Base-by-base conservation (phyloP, 2,888 invertebrate species). In the Conchocele bisecta region DNA sequence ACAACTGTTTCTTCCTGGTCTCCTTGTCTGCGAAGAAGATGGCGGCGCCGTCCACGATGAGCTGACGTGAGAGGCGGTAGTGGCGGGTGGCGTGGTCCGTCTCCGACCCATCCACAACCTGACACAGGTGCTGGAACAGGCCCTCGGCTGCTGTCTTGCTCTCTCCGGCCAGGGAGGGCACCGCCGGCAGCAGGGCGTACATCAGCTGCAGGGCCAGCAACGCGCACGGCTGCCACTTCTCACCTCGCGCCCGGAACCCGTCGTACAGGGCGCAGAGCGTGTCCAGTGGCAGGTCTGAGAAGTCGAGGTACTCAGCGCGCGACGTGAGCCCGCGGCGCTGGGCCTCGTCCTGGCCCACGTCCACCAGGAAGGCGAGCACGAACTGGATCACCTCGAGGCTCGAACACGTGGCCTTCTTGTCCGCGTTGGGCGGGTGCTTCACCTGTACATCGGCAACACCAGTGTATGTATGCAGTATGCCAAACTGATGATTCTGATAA, bases 1-100 rank as follows among this genome's bases (percentile, higher is more conserved):
- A 89, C 41, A 91, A 79, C 58, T 89, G 88, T 42, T 88, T 83
- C 57, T 88, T 82, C 59, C 90, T 86, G 26, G 88, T 83, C 48
- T 89, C 88, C 71, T 90, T 90, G 79, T 90, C 89, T 33, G 90
- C 89, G 80, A 90, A 91, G 81, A 91, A 91, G 15, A 90, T 85
- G 2, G 89, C 88, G 44, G 90, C 90, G 60, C 90, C 87, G 82
- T 89, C 89, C 50, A 88, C 83, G 56, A 89, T 88, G 53, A 89
- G 83, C 53, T 88, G 88, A 75, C 81, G 80, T 56, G 82, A 84
- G 28, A 89, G 79, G 56, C 64, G 79, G 67, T 83, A 78, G 50
- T 80, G 68, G 28, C 68, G 64, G 31, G 76, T 80, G 17, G 69
- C 69, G 46, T 66, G 67, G 37, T 80, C 79, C n/a, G 66, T 58